Evolutionary conservation across 2,797 vertebrate genomes (phyloP).

Genomic region (Liparis tanakae): DNA sequence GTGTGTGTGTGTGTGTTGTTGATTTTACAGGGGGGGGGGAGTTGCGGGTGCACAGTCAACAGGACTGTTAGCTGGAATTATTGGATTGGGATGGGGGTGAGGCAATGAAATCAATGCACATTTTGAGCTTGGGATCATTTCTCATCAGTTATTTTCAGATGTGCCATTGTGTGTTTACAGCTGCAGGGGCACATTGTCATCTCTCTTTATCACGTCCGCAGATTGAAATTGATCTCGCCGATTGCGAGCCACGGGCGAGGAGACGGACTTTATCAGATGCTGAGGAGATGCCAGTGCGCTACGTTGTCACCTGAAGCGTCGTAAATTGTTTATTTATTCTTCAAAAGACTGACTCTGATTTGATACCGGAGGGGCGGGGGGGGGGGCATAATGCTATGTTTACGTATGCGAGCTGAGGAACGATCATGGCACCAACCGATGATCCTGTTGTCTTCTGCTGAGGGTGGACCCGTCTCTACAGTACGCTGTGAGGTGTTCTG

Average conservation of each 20-base stretch:
- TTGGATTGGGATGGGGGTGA: conserved; percentile 35
- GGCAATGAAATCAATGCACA: conserved; percentile 70
- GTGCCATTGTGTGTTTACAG: conserved; percentile 77
- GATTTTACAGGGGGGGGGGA: conserved; percentile 19
- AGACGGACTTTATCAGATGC: conserved; percentile 81
- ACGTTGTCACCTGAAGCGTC: conserved; percentile 75
- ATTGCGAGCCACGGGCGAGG: conserved; percentile 75
- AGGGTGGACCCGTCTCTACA: conserved; percentile 28
- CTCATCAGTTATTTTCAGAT: conserved; percentile 76
- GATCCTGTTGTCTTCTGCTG: conserved; percentile 45
- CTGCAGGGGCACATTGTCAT: conserved; percentile 71
- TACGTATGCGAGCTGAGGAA: conserved; percentile 56
- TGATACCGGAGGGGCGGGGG: conserved; percentile 62
- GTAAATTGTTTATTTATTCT: conserved; percentile 75
- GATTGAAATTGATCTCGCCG: conserved; percentile 84
- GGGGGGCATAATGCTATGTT: conserved; percentile 53
- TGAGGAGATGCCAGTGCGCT: conserved; percentile 64
- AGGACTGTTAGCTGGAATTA: conserved; percentile 38
- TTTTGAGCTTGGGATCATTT: conserved; percentile 70
- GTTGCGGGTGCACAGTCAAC: conserved; percentile 9
- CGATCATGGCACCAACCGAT: conserved; percentile 32
- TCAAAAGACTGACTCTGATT: conserved; percentile 74
- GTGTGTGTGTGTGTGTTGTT: too few relatives aligned
- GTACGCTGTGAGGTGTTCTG: too few relatives aligned
- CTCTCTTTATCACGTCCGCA: conserved; percentile 81